phyloP scores from a whole-genome alignment of 1,140 invertebrate species.

The Ectropis grisescens region DNA sequence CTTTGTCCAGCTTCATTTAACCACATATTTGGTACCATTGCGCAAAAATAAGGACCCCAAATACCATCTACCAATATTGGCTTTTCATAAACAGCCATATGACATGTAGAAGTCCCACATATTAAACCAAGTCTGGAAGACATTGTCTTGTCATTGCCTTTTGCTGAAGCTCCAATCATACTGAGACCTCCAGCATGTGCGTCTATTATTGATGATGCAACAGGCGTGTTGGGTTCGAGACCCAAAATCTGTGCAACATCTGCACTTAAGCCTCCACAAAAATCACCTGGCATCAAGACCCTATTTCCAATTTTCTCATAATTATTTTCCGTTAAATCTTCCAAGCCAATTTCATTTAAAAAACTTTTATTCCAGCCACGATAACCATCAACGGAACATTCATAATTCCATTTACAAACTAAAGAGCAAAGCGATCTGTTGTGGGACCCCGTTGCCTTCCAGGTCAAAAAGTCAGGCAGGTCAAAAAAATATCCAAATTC shows the following conservation, averaged over 20 bases:
- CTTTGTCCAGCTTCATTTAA: conserved; percentile 94
- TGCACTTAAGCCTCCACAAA: conserved; percentile 79
- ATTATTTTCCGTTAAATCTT: conserved; percentile 79
- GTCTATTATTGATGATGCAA: conserved; percentile 93
- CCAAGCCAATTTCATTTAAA: conserved; percentile 81
- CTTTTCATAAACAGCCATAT: conserved; percentile 86
- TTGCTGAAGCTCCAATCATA: conserved; percentile 78
- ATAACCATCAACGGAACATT: conserved; percentile 70
- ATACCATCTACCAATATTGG: conserved; percentile 84
- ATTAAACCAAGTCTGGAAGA: conserved; percentile 81
- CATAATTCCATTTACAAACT: conserved; percentile 96
- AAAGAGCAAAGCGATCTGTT: conserved; percentile 91
- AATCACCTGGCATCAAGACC: conserved; percentile 79
- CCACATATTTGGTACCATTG: conserved; percentile 90
- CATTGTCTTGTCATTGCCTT: conserved; percentile 69
- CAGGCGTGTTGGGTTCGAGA: conserved; percentile 78
- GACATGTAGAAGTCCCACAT: conserved; percentile 95
- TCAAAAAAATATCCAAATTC: conserved; percentile 87
- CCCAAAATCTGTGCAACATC: conserved; percentile 79
- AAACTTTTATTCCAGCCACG: conserved; percentile 83
- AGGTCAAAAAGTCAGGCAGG: conserved; percentile 94
- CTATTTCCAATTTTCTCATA: conserved; percentile 82
- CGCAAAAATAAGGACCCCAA: conserved; percentile 96
- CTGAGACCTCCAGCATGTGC: conserved; percentile 95
- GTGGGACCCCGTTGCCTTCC: conserved; percentile 86